A percentile compares a stretch with the other conserved stretches of the same genome.
Conservation (phyloP, 1,140 invertebrate species). For the Sycophila sp. region DNA sequence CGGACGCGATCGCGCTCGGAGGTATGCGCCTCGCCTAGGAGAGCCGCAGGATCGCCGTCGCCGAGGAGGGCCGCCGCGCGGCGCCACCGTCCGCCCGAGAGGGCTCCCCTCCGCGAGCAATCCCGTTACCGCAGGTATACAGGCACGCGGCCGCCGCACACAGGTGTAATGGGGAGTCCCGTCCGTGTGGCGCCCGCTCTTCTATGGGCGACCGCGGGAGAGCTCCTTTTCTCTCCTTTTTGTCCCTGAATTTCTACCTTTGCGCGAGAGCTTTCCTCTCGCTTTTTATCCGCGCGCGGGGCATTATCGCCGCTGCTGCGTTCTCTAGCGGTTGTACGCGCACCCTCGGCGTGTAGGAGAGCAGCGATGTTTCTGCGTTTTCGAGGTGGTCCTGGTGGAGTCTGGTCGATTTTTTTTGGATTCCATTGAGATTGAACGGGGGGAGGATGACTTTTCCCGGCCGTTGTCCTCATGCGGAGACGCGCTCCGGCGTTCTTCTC, state of each 20-base stretch:
- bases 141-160: neutral
- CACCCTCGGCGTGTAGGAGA: no score
- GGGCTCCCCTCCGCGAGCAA: neutral
- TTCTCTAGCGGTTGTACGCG: no score
- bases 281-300: no score
- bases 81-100: constrained; percentile 56
- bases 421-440: no score
- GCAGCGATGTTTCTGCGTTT: no score
- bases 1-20: constrained; percentile 53
- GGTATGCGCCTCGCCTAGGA: constrained; percentile 66
- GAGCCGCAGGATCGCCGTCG: constrained; percentile 11
- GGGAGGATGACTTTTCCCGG: no score
- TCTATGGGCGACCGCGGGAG: neutral
- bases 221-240: neutral
- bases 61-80: constrained; percentile 40
- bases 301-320: no score
- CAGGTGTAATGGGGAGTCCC: no score
- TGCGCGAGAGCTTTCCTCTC: neutral
- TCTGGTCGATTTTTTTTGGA: no score
- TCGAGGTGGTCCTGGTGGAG: no score
- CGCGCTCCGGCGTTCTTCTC: no score
- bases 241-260: neutral
- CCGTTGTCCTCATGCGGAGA: no score
- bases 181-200: neutral
- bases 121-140: constrained; percentile 8